Conservation (phyloP, 2,797 vertebrate species). For the Microctenopoma stevenorrisi region DNA sequence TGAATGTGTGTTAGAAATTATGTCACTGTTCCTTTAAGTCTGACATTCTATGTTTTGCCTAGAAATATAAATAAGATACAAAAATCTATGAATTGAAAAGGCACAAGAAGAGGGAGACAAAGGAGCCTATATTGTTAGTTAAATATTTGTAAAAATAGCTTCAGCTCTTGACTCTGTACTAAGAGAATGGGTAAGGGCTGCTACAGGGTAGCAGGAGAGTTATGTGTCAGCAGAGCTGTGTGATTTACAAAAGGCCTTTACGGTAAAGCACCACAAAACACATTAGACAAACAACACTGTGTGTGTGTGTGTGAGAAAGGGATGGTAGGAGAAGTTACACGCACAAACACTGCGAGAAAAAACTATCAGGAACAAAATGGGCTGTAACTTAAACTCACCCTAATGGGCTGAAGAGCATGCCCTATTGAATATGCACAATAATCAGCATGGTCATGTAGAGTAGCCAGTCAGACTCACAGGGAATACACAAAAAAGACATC, state of each 20-base stretch:
- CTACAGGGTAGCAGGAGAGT: background rate
- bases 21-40: conserved; percentile 6
- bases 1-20: conserved; percentile 8
- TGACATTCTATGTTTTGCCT: background rate
- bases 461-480: background rate
- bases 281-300: conserved; percentile 66
- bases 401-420: conserved; percentile 63
- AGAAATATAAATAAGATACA: background rate
- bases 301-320: no score
- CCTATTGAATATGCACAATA: conserved; percentile 69
- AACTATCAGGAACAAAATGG: conserved; percentile 49
- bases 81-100: background rate
- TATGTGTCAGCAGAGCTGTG: conserved; percentile 27
- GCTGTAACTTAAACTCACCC: conserved; percentile 64
- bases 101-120: no score
- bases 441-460: conserved; percentile 41
- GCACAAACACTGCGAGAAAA: background rate
- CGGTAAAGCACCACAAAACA: conserved; percentile 61
- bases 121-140: background rate
- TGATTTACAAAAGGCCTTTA: conserved; percentile 62
- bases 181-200: no score
- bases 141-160: background rate
- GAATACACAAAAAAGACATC: background rate
- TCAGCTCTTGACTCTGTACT: no score
- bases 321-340: background rate